phyloP scores from a whole-genome alignment of 2,797 vertebrate genomes.

The Microcaecilia unicolor region DNA sequence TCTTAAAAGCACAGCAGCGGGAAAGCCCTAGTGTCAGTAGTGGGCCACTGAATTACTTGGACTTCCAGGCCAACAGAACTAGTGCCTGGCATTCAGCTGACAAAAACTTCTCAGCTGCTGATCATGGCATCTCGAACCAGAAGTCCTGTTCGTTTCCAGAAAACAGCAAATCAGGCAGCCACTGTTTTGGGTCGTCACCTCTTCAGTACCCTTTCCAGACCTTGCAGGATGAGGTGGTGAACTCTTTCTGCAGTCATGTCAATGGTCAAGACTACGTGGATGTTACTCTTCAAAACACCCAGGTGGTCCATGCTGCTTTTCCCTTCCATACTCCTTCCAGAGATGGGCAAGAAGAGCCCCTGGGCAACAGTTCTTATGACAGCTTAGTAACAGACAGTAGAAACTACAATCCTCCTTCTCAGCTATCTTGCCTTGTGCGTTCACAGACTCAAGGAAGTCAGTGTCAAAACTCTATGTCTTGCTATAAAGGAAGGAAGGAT shows the following conservation, averaged over 20 bases:
- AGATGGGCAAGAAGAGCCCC: slow-evolving; percentile 59
- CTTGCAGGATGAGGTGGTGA: slow-evolving; percentile 59
- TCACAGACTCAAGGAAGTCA: slow-evolving; percentile 37
- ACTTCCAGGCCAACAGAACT: slow-evolving; percentile 66
- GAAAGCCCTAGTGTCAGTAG: slow-evolving; percentile 47
- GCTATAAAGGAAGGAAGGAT: slow-evolving; percentile 57
- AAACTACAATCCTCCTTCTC: slow-evolving; percentile 51
- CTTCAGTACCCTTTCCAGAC: slow-evolving; percentile 75
- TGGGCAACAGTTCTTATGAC: slow-evolving; percentile 51
- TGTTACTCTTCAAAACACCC: slow-evolving; percentile 46
- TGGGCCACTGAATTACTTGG: slow-evolving; percentile 65
- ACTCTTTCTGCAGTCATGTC: slow-evolving; percentile 55
- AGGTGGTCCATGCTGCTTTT: slow-evolving; percentile 58
- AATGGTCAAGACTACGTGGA: slow-evolving; percentile 59
- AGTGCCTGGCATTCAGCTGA: slow-evolving; percentile 74
- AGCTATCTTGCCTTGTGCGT: slow-evolving; percentile 56
- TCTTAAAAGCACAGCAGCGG: slow-evolving; percentile 26
- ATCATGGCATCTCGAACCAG: slow-evolving; percentile 59
- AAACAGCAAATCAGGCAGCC: slow-evolving; percentile 46
- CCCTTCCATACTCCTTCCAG: slow-evolving; percentile 59
- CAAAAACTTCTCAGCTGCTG: slow-evolving; percentile 74
- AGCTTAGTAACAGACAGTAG: slow-evolving; percentile 56
- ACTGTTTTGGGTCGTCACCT: slow-evolving; percentile 46
- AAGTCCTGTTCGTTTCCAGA: slow-evolving; percentile 72
- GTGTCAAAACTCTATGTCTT: slow-evolving; percentile 43